A percentile compares a stretch with the other conserved stretches of the same genome.
These are phyloP conservation scores for Corythornis cristatus DNA, from an alignment of 2,113 vertebrate species.

Conservation along the genomic window DNA sequence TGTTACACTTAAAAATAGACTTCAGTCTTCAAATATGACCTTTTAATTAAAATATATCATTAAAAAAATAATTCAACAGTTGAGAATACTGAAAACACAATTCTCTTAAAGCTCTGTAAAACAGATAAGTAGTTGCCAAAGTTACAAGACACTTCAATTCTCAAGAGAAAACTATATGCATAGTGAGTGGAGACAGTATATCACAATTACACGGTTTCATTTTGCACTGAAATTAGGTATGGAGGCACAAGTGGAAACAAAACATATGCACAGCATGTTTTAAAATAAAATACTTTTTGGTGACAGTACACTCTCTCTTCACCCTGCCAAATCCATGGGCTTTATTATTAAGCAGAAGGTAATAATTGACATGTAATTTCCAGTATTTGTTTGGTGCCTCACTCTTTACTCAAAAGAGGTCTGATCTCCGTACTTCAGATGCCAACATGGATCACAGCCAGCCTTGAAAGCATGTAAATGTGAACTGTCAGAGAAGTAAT, in stretches of 20 bases:
- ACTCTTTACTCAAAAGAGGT: constrained; percentile 5
- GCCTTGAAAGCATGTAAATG: constrained; percentile 2
- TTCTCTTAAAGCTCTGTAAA: neutral
- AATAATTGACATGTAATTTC: neutral
- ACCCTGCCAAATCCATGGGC: neutral
- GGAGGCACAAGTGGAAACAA: neutral
- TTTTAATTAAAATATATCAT: constrained; percentile 52
- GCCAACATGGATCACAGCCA: constrained; percentile 33
- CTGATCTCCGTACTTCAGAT: neutral
- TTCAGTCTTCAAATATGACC: constrained; percentile 39
- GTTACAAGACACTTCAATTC: neutral
- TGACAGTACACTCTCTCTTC: neutral
- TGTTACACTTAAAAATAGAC: constrained; percentile 25
- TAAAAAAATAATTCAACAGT: neutral
- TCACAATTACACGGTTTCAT: neutral
- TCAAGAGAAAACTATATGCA: neutral
- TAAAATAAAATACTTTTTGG: neutral
- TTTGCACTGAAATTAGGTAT: neutral
- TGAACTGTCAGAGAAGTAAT: constrained; percentile 13
- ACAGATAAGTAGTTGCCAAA: neutral
- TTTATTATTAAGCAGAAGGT: neutral
- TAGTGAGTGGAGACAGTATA: neutral
- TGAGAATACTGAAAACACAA: neutral
- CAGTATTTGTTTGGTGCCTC: neutral
- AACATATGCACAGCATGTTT: fast-evolving